phyloP scores from a whole-genome alignment of 2,113 vertebrate genomes.

The Dicrurus megarhynchus region DNA sequence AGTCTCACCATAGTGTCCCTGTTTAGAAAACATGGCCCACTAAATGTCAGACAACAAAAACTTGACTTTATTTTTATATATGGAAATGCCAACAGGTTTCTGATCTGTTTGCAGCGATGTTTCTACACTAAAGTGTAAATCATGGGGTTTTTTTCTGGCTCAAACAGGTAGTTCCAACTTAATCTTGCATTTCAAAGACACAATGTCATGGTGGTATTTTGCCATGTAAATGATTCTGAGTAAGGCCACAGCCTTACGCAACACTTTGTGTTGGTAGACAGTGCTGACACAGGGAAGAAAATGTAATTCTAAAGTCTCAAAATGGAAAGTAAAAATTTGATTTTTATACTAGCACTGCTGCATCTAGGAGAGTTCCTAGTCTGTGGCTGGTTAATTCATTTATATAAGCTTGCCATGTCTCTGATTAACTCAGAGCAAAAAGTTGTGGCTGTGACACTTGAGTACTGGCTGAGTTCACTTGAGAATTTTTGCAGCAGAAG shows the following conservation, averaged over 20 bases:
- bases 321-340: background rate
- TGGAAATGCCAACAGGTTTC: background rate
- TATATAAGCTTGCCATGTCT: background rate
- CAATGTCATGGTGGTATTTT: accelerated
- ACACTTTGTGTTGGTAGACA: background rate
- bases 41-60: background rate
- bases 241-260: background rate
- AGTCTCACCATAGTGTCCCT: background rate
- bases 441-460: background rate
- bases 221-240: background rate
- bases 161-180: background rate
- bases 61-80: background rate
- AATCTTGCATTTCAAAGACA: background rate
- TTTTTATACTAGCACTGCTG: background rate
- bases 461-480: background rate
- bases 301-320: background rate
- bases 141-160: accelerated
- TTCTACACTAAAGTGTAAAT: background rate
- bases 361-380: background rate
- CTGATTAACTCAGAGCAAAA: background rate
- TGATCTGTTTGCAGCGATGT: background rate
- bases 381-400: background rate
- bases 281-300: background rate
- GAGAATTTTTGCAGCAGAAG: background rate
- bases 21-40: background rate